Percentiles rank a stretch among this genome's conserved stretches.
These are phyloP conservation scores for Sminthurides bifidus DNA, from an alignment of 1,140 invertebrate species.

Conservation along the genomic window DNA sequence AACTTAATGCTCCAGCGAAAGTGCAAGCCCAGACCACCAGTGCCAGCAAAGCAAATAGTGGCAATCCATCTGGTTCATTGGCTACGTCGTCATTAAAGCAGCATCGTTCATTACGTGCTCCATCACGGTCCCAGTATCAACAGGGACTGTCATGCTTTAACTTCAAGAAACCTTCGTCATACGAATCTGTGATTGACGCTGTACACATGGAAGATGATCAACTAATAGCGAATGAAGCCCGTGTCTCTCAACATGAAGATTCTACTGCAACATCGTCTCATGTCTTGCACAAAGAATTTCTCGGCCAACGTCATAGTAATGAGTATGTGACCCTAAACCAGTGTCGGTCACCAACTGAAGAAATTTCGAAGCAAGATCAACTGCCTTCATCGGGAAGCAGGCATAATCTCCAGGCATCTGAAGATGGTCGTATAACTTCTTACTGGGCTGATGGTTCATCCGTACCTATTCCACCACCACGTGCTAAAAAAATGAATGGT, in stretches of 20 bases:
- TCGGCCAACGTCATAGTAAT: constrained; percentile 6
- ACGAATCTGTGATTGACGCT: constrained; percentile 26
- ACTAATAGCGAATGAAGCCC: background rate
- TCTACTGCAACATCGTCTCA: background rate
- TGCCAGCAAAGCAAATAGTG: background rate
- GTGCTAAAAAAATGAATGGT: constrained; percentile 23
- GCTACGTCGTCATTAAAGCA: constrained; percentile 17
- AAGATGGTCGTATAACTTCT: no score
- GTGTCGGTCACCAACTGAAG: constrained; percentile 1
- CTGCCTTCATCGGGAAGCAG: no score
- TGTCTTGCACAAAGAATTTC: background rate
- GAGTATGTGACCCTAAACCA: constrained; percentile 23
- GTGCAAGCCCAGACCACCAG: background rate
- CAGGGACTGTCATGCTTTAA: constrained; percentile 27
- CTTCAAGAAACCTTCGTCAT: constrained; percentile 26
- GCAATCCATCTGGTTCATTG: background rate
- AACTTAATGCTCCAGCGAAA: constrained; percentile 13
- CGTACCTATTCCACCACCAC: constrained; percentile 24
- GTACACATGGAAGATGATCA: constrained; percentile 8
- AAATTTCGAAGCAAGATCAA: background rate
- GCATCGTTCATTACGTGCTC: constrained; percentile 25
- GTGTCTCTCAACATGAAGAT: background rate
- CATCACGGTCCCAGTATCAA: constrained; percentile 21
- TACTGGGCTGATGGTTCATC: no score
- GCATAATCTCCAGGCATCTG: no score